Evolutionary conservation across 2,888 invertebrate species (phyloP), one percentile per base, ranked within the genome.

Genomic region (Embidobia sp.): DNA sequence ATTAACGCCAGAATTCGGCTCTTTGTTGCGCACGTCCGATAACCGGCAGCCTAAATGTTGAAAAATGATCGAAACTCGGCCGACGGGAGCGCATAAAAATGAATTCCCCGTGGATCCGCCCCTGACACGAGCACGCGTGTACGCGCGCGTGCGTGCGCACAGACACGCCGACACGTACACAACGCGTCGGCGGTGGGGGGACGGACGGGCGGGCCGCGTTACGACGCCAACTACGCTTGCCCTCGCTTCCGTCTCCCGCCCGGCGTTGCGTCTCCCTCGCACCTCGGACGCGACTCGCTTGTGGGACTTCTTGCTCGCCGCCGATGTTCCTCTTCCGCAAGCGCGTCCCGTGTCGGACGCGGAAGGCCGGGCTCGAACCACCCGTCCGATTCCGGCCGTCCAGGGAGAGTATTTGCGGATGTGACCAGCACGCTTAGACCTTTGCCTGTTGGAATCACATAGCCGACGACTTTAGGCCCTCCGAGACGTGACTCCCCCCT

Each of bases 101-200:
- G 3, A 63, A 48, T 63, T 64, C 64, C 77, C 77, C 66, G 66
- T 48, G 55, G 48, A 44, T 61, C 72, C 81, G 83, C 80, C 84
- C 81, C 72, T 72, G 72, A 72, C 46, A 82, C 76, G 72, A 79
- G 77, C 80, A 80, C 72, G 79, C 72, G 70, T 70, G 69, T 49
- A 67, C 55, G 77, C 57, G 76, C 57, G 77, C 69, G 73, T 69
- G 69, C 73, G 63, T 63, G 70, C 70, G 49, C 69, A 61, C 46
- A 33, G 31, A 27, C 67, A 42, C 72, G 66, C 69, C 59, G 57
- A 49, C 63, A 57, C 57, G 51, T 61, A 53, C 53, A 55, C 48
- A 57, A 37, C 33, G 66, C 31, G 29, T 59, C 57, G 64, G 72
- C 63, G 64, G 77, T 77, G 77, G 70, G 77, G 61, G 72, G 72